Evolutionary conservation across 1,140 invertebrate genomes (phyloP), one percentile per base, ranked within the genome.

Genomic region (Pogonognathellus flavescens): DNA sequence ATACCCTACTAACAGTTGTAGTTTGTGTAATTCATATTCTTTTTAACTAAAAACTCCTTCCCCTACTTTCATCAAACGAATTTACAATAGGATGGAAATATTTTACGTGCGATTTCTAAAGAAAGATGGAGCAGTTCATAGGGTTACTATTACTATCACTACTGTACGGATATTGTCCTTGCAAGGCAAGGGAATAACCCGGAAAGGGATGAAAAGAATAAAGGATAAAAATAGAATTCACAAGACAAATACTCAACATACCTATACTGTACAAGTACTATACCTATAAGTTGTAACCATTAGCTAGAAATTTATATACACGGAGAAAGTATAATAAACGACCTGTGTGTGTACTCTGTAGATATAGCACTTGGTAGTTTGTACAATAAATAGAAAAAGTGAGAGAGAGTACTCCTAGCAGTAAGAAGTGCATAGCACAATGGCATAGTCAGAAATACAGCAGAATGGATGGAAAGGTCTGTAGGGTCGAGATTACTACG

Each of bases 401-500:
- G 66, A 41, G 31, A 41, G 70, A 76, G 70, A n/a, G 41, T 76
- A 9, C 31, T 41, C 16, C 41, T 13, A 76, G n/a, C 9, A 16
- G 7, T 16, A n/a, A 31, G 41, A 18, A 70, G 10, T 16, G 66
- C 14, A 25, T 31, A 72, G 25, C 20, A 22, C 25, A 72, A 72
- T 49, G 18, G 70, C n/a, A 72, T 72, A 49, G n/a, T n/a, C n/a
- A n/a, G n/a, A 31, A 49, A 76, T 76, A 76, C 31, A 41, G 49
- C 25, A n/a, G 70, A 31, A 76, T 76, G 70, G 70, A 76, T 76
- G 16, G 70, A 76, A 66, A 76, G 70, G 70, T 76, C 70, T 76
- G 70, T 76, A 50, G 70, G 70, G 70, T 76, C 70, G 70, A 76
- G 70, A 76, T 76, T 76, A 76, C 70, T 76, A 76, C 70, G 41